These are phyloP conservation scores for Peribatodes rhomboidaria DNA, from an alignment of 2,888 invertebrate species.

Conservation along the genomic window DNA sequence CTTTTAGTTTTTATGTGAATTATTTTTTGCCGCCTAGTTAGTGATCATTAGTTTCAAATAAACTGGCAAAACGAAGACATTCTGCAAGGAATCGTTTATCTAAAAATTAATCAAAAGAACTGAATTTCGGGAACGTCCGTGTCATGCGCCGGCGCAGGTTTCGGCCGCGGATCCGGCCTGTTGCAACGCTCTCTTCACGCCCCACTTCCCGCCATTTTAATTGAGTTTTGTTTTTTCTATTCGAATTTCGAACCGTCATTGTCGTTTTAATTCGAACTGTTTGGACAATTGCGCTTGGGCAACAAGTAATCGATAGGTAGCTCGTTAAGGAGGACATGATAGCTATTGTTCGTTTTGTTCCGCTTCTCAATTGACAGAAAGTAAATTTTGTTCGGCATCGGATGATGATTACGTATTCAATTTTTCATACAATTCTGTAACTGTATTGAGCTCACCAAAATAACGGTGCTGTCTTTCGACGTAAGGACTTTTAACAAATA, in stretches of 20 bases:
- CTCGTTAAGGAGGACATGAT: slow-evolving; percentile 41
- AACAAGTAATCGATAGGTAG: slow-evolving; percentile 45
- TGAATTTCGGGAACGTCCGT: slow-evolving; percentile 29
- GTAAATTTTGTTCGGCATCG: slow-evolving; percentile 26
- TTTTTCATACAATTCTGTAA: slow-evolving; percentile 10
- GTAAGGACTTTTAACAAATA: too few relatives aligned
- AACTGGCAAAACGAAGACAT: not conserved
- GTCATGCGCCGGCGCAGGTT: slow-evolving; percentile 56
- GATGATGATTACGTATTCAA: slow-evolving; percentile 34
- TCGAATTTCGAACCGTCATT: slow-evolving; percentile 40
- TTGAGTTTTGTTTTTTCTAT: slow-evolving; percentile 68
- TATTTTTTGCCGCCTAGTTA: too few relatives aligned
- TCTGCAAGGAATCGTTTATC: slow-evolving; percentile 17
- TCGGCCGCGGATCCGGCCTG: slow-evolving; percentile 63
- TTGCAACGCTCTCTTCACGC: slow-evolving; percentile 76
- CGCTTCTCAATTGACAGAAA: slow-evolving; percentile 35
- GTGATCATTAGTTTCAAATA: too few relatives aligned
- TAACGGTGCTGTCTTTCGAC: too few relatives aligned
- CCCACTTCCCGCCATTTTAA: slow-evolving; percentile 70
- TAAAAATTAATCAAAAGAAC: slow-evolving; percentile 27
- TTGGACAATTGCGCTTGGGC: slow-evolving; percentile 46
- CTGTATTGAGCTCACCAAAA: slow-evolving; percentile 5
- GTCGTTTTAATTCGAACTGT: slow-evolving; percentile 44
- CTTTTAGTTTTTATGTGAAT: not conserved
- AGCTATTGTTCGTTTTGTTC: slow-evolving; percentile 32